phyloP scores from a whole-genome alignment of 1,140 invertebrate genomes.

The Melitaea cinxia region DNA sequence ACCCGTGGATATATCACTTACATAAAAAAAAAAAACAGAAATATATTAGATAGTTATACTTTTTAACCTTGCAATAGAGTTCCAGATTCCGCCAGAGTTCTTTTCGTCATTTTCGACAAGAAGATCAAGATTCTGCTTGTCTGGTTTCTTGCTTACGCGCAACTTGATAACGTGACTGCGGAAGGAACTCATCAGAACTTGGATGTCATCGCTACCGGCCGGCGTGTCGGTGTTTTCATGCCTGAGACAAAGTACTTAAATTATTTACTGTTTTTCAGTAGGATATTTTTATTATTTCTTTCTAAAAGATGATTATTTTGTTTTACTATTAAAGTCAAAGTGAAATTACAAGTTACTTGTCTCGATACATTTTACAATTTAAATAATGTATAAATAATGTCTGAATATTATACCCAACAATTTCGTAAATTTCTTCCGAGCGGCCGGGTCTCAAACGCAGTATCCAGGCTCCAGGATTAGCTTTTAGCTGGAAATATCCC shows the following conservation, averaged over 20 bases:
- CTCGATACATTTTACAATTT: background rate
- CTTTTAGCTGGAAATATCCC: conserved; percentile 98
- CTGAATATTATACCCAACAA: conserved; percentile 83
- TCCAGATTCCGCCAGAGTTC: conserved; percentile 91
- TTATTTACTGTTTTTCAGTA: no score
- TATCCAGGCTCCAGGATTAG: conserved; percentile 97
- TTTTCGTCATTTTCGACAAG: conserved; percentile 89
- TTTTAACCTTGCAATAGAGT: conserved; percentile 93
- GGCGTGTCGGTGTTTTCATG: conserved; percentile 90
- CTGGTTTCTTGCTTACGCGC: conserved; percentile 94
- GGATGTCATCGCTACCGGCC: conserved; percentile 86
- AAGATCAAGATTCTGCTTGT: conserved; percentile 92
- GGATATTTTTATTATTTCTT: no score
- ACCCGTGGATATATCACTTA: no score
- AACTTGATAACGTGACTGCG: conserved; percentile 95
- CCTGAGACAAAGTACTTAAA: conserved; percentile 63
- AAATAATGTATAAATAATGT: conserved; percentile 1
- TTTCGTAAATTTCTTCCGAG: conserved; percentile 96
- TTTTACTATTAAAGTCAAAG: no score
- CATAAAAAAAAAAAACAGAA: no score
- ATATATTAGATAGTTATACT: background rate
- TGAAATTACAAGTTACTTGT: no score
- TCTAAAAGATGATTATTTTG: no score
- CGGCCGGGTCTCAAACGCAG: conserved; percentile 93
- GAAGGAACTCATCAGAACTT: conserved; percentile 94